A percentile compares a stretch with the other conserved stretches of the same genome.
These are phyloP conservation scores for Atopsyche davidsoni DNA, from an alignment of 1,140 invertebrate species.

Conservation along the genomic window DNA sequence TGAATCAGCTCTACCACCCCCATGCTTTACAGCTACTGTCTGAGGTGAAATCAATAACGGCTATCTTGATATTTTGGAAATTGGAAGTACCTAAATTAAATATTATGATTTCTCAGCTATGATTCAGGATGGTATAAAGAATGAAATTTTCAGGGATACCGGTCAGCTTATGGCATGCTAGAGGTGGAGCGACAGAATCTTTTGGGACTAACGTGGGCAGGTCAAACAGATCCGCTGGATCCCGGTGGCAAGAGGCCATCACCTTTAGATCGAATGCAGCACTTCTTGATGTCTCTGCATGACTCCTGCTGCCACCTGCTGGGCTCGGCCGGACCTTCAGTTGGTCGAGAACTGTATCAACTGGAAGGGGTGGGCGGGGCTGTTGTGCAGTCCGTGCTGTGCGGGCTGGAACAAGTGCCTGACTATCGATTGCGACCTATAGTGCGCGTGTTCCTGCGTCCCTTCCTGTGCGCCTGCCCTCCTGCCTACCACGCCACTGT, in stretches of 20 bases:
- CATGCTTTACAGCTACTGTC: conserved; percentile 55
- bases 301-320: conserved; percentile 74
- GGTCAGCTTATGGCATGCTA: conserved; percentile 60
- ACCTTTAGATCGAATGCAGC: conserved; percentile 73
- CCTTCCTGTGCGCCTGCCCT: conserved; percentile 80
- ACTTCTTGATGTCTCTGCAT: conserved; percentile 63
- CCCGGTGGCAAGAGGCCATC: conserved; percentile 42
- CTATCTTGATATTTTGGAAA: neutral
- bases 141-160: conserved; percentile 53
- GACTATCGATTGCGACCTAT: conserved; percentile 78
- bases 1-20: conserved; percentile 74
- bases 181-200: conserved; percentile 66
- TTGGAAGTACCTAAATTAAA: neutral
- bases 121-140: too few relatives aligned
- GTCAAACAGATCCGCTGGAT: conserved; percentile 43
- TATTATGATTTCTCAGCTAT: too few relatives aligned
- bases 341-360: conserved; percentile 78
- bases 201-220: conserved; percentile 50
- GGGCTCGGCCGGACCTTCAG: conserved; percentile 67
- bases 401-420: conserved; percentile 70
- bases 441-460: conserved; percentile 77
- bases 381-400: conserved; percentile 54
- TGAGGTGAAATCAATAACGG: conserved; percentile 45
- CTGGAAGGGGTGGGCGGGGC: conserved; percentile 57
- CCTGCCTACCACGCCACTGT: conserved; percentile 67